A percentile compares a stretch with the other conserved stretches of the same genome.
These are phyloP conservation scores for Ivindomyrus marchei DNA, from an alignment of 2,113 vertebrate species.

Conservation along the genomic window DNA sequence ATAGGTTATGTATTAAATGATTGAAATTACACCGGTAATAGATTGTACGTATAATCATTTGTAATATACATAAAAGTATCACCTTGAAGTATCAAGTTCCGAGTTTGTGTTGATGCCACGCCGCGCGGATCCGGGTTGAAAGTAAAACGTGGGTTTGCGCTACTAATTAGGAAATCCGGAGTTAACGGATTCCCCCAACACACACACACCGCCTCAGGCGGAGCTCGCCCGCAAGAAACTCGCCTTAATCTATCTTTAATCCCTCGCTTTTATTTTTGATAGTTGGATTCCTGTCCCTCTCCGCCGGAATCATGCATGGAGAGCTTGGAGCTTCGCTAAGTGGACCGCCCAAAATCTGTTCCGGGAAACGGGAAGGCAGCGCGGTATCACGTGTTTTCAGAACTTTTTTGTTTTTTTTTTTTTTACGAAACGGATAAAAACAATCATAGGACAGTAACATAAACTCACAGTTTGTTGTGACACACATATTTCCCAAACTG, in stretches of 20 bases:
- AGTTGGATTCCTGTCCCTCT: background rate
- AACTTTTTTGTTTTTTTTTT: background rate
- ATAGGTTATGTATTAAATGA: background rate
- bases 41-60: background rate
- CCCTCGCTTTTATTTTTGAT: background rate
- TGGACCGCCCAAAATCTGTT: constrained; percentile 1
- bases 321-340: background rate
- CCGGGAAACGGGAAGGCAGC: background rate
- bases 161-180: background rate
- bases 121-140: background rate
- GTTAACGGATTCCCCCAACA: background rate
- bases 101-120: background rate
- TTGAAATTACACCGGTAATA: background rate
- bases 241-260: background rate
- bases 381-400: background rate
- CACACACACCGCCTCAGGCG: background rate
- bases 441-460: background rate
- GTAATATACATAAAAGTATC: background rate
- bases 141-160: background rate
- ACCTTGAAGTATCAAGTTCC: background rate
- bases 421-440: background rate
- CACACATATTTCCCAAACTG: background rate
- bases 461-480: background rate
- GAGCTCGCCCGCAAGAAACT: background rate
- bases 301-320: background rate